Evolutionary conservation across 2,888 invertebrate genomes (phyloP), one percentile per base, ranked within the genome.

Genomic region (Rhogogaster chlorosoma): DNA sequence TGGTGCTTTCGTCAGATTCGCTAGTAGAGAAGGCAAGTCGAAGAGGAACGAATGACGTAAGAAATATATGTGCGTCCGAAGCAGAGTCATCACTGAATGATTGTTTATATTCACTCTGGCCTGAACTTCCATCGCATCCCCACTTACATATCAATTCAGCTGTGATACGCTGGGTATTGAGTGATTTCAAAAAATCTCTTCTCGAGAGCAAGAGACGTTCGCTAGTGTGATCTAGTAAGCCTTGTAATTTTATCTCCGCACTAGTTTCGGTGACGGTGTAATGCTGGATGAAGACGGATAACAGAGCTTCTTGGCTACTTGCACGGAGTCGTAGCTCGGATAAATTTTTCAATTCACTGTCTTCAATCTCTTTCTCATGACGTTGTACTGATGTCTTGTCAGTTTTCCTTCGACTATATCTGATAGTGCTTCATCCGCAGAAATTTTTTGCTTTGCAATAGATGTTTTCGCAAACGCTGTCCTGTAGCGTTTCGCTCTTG

Each of bases 241-340:
- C 85, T 85, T 88, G 87, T 15, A 88, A 80, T 67, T 86, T 80
- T 9, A 88, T 85, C 75, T 86, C 85, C 22, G 88, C 84, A 83
- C 83, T 32, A 64, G 26, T 85, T 83, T 88, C 88, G 10, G 85
- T 87, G 75, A 88, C 78, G 15, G 15, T 75, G 15, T 75, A 53
- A 88, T 86, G 82, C 64, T 78, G 45, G 49, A 67, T 32, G 38
- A 57, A 49, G 84, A 77, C 77, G 64, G 77, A 70, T 61, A 77
- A 38, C 77, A 77, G 36, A 75, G 77, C 67, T 75, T 77, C 49
- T 64, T 84, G 61, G 77, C 64, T 64, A 77, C 84, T 77, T 42
- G n/a, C 26, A 84, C 42, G 29, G 77, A 61, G 70, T 84, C 77
- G 84, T 77, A 77, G 77, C 67, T 84, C 45, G 84, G 77, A 29